Percentiles rank a stretch among this genome's conserved stretches.
Evolutionary conservation across 2,888 invertebrate genomes (phyloP).

Genomic region (Masnerella sp.): DNA sequence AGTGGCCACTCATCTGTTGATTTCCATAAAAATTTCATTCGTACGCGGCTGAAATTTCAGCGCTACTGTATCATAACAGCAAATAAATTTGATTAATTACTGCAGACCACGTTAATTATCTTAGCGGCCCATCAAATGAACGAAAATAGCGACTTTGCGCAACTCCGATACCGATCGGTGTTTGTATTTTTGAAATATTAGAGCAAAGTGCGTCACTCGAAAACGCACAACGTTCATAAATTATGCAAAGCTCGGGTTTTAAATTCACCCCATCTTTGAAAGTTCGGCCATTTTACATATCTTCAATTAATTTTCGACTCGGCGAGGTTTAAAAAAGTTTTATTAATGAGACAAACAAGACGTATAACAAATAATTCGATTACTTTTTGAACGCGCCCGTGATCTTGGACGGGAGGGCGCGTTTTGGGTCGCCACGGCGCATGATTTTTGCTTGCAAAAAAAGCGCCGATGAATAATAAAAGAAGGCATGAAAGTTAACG

Average conservation of each 20-base stretch:
- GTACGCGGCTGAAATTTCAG: conserved; percentile 3
- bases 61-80: not conserved
- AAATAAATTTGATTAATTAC: not conserved
- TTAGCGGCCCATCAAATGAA: conserved; percentile 1
- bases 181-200: conserved; percentile 24
- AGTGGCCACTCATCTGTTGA: no score
- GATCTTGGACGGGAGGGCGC: not conserved
- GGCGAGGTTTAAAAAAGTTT: conserved; percentile 4
- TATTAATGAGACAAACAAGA: conserved; percentile 30
- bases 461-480: not conserved
- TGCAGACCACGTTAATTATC: not conserved
- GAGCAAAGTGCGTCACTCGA: conserved; percentile 27
- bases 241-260: conserved; percentile 52
- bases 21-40: no score
- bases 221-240: conserved; percentile 42
- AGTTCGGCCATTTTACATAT: conserved; percentile 29
- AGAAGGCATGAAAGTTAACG: conserved; percentile 18
- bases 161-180: conserved; percentile 29
- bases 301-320: conserved; percentile 44
- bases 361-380: conserved; percentile 29
- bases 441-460: conserved; percentile 1
- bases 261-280: conserved; percentile 47
- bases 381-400: conserved; percentile 24
- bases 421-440: not conserved
- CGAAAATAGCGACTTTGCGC: not conserved